Evolutionary conservation across 2,888 invertebrate genomes (phyloP).

Genomic region (Ichneumoninae sp.): DNA sequence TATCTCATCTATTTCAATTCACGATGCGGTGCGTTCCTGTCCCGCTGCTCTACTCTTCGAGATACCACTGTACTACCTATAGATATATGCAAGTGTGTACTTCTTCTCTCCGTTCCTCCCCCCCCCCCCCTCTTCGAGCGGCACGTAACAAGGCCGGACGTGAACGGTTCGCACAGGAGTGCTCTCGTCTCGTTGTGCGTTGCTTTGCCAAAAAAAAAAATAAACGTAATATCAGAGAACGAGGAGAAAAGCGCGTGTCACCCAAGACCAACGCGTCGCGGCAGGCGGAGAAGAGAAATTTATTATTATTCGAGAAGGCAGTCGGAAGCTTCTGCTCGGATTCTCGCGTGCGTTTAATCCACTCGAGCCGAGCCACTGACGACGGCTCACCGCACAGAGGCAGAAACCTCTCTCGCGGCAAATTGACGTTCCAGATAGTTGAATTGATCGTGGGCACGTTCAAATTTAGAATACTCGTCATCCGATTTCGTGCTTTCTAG

Average conservation of each 20-base stretch:
- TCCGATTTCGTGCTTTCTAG: constrained; percentile 28
- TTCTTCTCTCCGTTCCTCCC: constrained; percentile 22
- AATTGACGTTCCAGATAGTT: constrained; percentile 73
- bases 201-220: constrained; percentile 21
- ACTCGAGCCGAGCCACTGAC: not conserved
- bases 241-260: not conserved
- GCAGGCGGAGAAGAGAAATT: constrained; percentile 32
- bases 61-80: not conserved
- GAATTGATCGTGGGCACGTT: constrained; percentile 74
- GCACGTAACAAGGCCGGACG: constrained; percentile 65
- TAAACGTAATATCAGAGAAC: constrained; percentile 9
- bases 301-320: constrained; percentile 31
- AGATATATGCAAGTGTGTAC: constrained; percentile 16
- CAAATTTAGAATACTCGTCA: constrained; percentile 58
- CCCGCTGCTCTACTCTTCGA: constrained; percentile 10
- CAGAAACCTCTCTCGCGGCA: constrained; percentile 45
- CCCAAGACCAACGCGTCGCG: not conserved
- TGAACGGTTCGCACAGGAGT: constrained; percentile 52
- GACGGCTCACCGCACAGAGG: not conserved
- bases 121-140: not conserved
- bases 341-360: constrained; percentile 19
- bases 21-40: constrained; percentile 54
- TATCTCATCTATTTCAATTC: constrained; percentile 72
- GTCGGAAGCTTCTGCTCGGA: constrained; percentile 25
- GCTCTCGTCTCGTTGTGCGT: constrained; percentile 26